A percentile compares a stretch with the other conserved stretches of the same genome.
phyloP scores from a whole-genome alignment of 2,113 vertebrate species.

The Macroglossus sobrinus region DNA sequence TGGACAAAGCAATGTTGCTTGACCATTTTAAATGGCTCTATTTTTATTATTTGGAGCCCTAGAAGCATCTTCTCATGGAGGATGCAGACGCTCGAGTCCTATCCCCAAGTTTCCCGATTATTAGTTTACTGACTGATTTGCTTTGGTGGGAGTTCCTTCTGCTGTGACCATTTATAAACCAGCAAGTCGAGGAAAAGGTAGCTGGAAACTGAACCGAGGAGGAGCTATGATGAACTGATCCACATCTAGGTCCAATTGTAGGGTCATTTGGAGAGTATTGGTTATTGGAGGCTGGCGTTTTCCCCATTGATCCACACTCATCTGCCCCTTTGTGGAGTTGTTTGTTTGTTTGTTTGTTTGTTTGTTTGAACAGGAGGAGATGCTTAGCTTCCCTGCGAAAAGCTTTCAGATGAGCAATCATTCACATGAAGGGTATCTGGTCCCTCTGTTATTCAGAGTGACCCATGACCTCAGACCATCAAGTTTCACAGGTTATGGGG shows the following conservation, averaged over 20 bases:
- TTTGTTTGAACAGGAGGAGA: neutral
- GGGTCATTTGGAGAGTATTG: neutral
- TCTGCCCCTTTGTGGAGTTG: neutral
- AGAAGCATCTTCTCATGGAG: neutral
- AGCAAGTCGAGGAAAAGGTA: neutral
- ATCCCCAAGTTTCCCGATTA: neutral
- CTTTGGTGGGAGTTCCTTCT: neutral
- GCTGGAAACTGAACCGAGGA: neutral
- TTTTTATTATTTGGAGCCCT: constrained; percentile 18
- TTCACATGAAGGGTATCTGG: constrained; percentile 20
- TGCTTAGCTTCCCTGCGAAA: neutral
- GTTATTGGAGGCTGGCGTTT: neutral
- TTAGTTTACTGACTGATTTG: neutral
- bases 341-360: too few species aligned
- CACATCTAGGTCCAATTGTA: fast-evolving
- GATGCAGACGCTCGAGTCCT: neutral
- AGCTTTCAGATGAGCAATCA: constrained; percentile 11
- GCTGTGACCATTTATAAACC: neutral
- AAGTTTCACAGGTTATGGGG: constrained; percentile 52
- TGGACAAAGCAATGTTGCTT: constrained; percentile 71
- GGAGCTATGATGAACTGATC: neutral
- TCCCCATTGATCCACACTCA: neutral
- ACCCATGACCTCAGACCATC: constrained; percentile 64
- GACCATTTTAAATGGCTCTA: constrained; percentile 66
- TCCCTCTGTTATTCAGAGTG: constrained; percentile 26